phyloP scores from a whole-genome alignment of 2,113 vertebrate species.

The Hemicordylus capensis region DNA sequence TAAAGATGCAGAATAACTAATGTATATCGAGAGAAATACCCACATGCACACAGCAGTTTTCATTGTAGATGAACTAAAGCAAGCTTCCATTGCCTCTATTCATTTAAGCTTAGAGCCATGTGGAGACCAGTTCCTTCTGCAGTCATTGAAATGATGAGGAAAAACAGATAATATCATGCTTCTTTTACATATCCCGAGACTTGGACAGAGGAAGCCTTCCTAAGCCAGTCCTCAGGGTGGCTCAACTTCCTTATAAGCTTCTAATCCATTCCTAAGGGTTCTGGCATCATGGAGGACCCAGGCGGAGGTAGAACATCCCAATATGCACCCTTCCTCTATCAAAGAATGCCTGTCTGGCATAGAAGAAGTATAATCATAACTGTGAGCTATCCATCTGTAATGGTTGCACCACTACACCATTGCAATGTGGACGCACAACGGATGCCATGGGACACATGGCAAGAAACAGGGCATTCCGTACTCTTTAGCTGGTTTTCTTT shows the following conservation, averaged over 20 bases:
- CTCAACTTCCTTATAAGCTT: constrained; percentile 7
- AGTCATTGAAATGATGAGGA: background rate
- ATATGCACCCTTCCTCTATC: background rate
- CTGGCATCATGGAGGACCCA: background rate
- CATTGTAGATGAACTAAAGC: background rate
- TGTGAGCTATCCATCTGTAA: background rate
- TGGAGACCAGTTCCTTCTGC: background rate
- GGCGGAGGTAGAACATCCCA: background rate
- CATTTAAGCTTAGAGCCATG: background rate
- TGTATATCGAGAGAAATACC: background rate
- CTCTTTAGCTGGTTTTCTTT: background rate
- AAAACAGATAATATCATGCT: background rate
- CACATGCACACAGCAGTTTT: background rate
- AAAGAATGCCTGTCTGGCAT: constrained; percentile 12
- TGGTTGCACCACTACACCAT: background rate
- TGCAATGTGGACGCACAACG: background rate
- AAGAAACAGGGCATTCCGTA: background rate
- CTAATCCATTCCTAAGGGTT: constrained; percentile 14
- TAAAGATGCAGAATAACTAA: background rate
- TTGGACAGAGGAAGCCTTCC: background rate
- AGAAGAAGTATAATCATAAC: background rate
- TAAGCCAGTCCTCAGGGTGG: constrained; percentile 15
- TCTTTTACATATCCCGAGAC: constrained; percentile 13
- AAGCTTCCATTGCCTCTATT: background rate
- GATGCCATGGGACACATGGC: background rate